These are phyloP conservation scores for Lysandra coridon DNA, from an alignment of 2,888 invertebrate species.

Conservation along the genomic window DNA sequence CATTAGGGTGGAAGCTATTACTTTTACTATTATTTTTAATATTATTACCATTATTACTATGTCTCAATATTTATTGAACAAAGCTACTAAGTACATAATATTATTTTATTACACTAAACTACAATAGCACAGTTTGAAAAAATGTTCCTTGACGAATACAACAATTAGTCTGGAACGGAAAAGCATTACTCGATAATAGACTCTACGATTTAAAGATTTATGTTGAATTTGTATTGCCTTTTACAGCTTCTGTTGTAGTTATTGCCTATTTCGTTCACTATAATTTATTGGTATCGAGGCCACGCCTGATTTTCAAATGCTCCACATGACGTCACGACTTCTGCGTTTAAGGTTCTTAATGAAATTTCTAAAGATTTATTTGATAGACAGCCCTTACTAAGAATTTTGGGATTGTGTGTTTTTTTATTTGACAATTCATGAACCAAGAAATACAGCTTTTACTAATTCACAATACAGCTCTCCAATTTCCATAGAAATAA, in stretches of 20 bases:
- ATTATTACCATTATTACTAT: neutral
- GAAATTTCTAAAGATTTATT: neutral
- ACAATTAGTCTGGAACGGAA: neutral
- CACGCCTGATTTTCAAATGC: slow-evolving; percentile 22
- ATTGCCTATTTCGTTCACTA: slow-evolving; percentile 1
- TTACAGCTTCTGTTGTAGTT: neutral
- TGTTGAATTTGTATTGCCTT: neutral
- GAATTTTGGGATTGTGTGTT: neutral
- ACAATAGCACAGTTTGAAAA: slow-evolving; percentile 18
- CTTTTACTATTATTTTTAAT: too few species aligned
- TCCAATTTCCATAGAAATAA: neutral
- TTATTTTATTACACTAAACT: slow-evolving; percentile 5
- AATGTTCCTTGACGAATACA: slow-evolving; percentile 7
- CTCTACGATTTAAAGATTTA: neutral
- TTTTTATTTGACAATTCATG: neutral
- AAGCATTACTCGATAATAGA: neutral
- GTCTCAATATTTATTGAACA: slow-evolving; percentile 5
- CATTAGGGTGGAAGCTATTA: neutral
- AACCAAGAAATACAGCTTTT: neutral
- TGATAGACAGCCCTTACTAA: neutral
- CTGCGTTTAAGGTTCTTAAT: neutral
- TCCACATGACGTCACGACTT: slow-evolving; percentile 23
- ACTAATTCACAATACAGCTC: neutral
- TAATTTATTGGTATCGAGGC: slow-evolving; percentile 21
- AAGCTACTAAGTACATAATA: neutral